A percentile compares a stretch with the other conserved stretches of the same genome.
Conservation (phyloP, 2,113 vertebrate species). For the Lates calcarifer region DNA sequence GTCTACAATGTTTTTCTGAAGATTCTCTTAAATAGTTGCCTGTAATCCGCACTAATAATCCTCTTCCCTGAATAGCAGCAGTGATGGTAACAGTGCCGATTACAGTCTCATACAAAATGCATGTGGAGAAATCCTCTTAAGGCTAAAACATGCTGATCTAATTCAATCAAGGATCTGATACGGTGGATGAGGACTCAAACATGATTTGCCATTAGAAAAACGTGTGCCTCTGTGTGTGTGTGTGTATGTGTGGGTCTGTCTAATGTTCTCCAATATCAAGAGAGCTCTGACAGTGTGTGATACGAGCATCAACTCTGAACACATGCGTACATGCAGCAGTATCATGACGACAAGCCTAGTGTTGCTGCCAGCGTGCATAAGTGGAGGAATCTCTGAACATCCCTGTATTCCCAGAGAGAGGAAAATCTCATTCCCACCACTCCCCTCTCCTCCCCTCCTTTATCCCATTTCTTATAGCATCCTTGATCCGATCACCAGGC, state of each 20-base stretch:
- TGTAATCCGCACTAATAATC: constrained; percentile 75
- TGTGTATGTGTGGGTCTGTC: constrained; percentile 32
- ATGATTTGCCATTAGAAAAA: constrained; percentile 62
- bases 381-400: constrained; percentile 54
- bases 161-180: constrained; percentile 79
- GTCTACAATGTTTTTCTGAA: constrained; percentile 21
- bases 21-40: constrained; percentile 49
- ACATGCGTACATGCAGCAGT: constrained; percentile 7
- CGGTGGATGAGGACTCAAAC: constrained; percentile 59
- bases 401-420: constrained; percentile 57
- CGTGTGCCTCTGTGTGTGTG: constrained; percentile 5
- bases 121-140: constrained; percentile 72
- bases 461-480: constrained; percentile 69
- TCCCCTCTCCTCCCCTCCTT: constrained; percentile 55
- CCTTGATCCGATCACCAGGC: constrained; percentile 76
- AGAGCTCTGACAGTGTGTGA: constrained; percentile 38
- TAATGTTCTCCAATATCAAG: constrained; percentile 27
- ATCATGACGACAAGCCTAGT: constrained; percentile 62
- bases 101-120: constrained; percentile 73
- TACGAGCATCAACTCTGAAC: not conserved
- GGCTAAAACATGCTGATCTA: constrained; percentile 79
- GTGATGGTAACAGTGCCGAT: constrained; percentile 65
- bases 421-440: constrained; percentile 71
- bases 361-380: constrained; percentile 39
- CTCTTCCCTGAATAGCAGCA: constrained; percentile 60